A percentile compares a stretch with the other conserved stretches of the same genome.
These are phyloP conservation scores for Eudemis profundana DNA, from an alignment of 2,888 invertebrate species.

Conservation along the genomic window DNA sequence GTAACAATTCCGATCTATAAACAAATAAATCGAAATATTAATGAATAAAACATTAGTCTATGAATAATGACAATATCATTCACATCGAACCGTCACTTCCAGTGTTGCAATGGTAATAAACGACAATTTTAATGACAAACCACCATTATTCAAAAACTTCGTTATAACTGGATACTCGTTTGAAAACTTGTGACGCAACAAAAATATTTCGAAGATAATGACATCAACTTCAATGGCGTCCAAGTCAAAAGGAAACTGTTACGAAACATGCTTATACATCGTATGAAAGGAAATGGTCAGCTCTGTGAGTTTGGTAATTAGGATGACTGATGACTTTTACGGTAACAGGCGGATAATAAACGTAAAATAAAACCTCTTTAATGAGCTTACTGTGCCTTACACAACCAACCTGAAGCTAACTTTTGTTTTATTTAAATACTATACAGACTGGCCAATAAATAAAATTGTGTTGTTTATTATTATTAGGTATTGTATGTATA, in stretches of 20 bases:
- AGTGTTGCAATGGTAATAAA: background rate
- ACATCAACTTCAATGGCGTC: slow-evolving; percentile 15
- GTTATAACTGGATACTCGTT: background rate
- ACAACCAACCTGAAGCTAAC: background rate
- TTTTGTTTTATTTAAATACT: too few species aligned
- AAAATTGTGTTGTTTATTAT: too few species aligned
- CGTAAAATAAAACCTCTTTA: background rate
- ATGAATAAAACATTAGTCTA: too few species aligned
- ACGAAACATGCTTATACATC: slow-evolving; percentile 19
- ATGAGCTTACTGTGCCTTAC: background rate
- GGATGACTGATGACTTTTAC: slow-evolving; percentile 29
- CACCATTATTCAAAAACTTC: slow-evolving; percentile 4
- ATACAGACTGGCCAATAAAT: too few species aligned
- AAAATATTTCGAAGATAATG: slow-evolving; percentile 22
- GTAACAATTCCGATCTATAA: too few species aligned
- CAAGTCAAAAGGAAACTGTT: slow-evolving; percentile 23
- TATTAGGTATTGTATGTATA: too few species aligned
- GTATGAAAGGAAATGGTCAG: slow-evolving; percentile 28
- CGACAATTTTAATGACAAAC: background rate
- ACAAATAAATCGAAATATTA: too few species aligned
- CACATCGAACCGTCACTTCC: too few species aligned
- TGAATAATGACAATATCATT: too few species aligned
- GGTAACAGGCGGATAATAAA: background rate
- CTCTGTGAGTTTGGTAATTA: slow-evolving; percentile 22
- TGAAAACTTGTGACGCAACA: slow-evolving; percentile 24